These are phyloP conservation scores for Drosophila koepferae DNA, from an alignment of 2,888 invertebrate genomes.

Conservation along the genomic window DNA sequence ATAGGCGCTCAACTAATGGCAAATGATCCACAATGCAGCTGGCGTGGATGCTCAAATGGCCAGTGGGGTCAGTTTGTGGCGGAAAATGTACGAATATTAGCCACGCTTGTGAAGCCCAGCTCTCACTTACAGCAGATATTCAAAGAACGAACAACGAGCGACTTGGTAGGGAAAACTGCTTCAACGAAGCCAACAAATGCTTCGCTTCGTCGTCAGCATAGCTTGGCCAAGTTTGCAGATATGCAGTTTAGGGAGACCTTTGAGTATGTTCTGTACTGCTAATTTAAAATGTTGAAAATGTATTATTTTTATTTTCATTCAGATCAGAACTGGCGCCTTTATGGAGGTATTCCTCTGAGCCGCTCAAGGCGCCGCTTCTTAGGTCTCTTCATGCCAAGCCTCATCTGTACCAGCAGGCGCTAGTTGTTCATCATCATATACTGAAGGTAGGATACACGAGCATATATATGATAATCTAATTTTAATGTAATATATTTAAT, in stretches of 20 bases:
- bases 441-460: constrained; percentile 87
- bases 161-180: constrained; percentile 85
- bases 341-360: constrained; percentile 93
- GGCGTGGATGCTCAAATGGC: constrained; percentile 89
- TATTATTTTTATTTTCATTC: neutral
- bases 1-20: constrained; percentile 90
- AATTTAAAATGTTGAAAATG: neutral
- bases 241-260: constrained; percentile 89
- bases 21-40: constrained; percentile 86
- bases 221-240: constrained; percentile 92
- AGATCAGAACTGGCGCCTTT: constrained; percentile 86
- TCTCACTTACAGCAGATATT: constrained; percentile 88
- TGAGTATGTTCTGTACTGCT: constrained; percentile 52
- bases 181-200: constrained; percentile 83
- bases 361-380: constrained; percentile 92
- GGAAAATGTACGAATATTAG: constrained; percentile 94
- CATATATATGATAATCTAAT: too few relatives aligned
- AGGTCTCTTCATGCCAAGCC: constrained; percentile 91
- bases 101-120: constrained; percentile 92
- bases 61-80: constrained; percentile 93
- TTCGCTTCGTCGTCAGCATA: constrained; percentile 88
- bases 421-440: constrained; percentile 90
- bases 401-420: constrained; percentile 90
- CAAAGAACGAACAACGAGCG: constrained; percentile 85
- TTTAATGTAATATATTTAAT: neutral